Evolutionary conservation across 2,888 invertebrate genomes (phyloP).

Genomic region (Dione vanillae): DNA sequence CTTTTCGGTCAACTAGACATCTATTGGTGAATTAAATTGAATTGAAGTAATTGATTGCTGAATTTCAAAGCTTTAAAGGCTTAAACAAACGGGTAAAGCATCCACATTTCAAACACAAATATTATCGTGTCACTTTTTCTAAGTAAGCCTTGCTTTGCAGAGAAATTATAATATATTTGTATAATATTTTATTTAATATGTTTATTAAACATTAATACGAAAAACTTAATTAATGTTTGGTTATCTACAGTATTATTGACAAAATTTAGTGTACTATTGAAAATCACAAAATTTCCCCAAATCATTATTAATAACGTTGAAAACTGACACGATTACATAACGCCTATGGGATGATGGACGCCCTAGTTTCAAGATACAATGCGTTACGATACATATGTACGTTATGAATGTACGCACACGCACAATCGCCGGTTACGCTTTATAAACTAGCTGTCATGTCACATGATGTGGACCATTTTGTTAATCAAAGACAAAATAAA

Average conservation of each 20-base stretch:
- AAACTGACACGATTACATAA: constrained; percentile 41
- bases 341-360: constrained; percentile 45
- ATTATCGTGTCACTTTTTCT: constrained; percentile 3
- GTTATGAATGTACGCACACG: constrained; percentile 29
- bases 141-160: not conserved
- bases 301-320: constrained; percentile 24
- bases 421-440: constrained; percentile 34
- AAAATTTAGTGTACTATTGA: not conserved
- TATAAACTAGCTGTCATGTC: constrained; percentile 28
- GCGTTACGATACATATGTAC: constrained; percentile 32
- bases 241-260: not conserved
- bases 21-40: not conserved
- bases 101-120: constrained; percentile 3
- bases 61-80: constrained; percentile 3
- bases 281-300: constrained; percentile 9
- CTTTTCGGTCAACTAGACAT: not conserved
- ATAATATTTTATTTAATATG: not conserved
- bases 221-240: not conserved
- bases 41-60: not conserved
- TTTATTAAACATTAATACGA: not conserved
- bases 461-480: constrained; percentile 1
- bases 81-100: constrained; percentile 5
- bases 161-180: not conserved
- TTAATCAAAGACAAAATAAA: not conserved
- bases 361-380: constrained; percentile 48